Evolutionary conservation across 2,113 vertebrate genomes (phyloP), one percentile per base, ranked within the genome.

Genomic region (Siphamia tubifer): DNA sequence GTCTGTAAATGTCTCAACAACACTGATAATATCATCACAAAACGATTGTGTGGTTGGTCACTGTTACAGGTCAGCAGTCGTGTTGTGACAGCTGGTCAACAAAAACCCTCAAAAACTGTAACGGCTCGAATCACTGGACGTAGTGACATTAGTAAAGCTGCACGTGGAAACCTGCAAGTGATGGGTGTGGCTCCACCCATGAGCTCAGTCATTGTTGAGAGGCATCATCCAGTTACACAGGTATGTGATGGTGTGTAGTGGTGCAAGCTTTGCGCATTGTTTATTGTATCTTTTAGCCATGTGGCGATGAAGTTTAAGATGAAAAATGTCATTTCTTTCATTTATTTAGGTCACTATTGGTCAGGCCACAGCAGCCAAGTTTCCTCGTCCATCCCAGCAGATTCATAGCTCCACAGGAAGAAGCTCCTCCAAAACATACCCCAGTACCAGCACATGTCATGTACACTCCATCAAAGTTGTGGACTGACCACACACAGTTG

Each of bases 201-300:
- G 94, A 95, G 93, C 83, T 96, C 96, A 2, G 89, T 98, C 16
- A 70, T 97, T 24, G 93, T 99, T 49, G 97, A 99, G 86, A 96
- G 95, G 48, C 97, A 99, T 80, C 95, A 96, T 79, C 96, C 98
- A 4, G 85, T 96, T 58, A 95, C 94, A 75, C 94, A 98, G 94
- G 96, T 98, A 87, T 79, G 31, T 12, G 5, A 24, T 16, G 20
- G 4, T 15, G 30, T 54, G 39, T 10, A 23, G 21, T 6, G 9
- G 6, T 3, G 1, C 15, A 27, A 11, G 10, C 17, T 11, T n/a
- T 28, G 19, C 21, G 6, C 20, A 10, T 27, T 30, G 5, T 21
- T 5, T 12, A 5, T n/a, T 1, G n/a, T 8, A 39, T 5, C 10
- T 44, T 44, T 35, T 23, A 17, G 20, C 30, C 5, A 9, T 4